A percentile compares a stretch with the other conserved stretches of the same genome.
Evolutionary conservation across 92 coral and sea anemone species (phyloP).

Genomic region (Diadumene lineata): DNA sequence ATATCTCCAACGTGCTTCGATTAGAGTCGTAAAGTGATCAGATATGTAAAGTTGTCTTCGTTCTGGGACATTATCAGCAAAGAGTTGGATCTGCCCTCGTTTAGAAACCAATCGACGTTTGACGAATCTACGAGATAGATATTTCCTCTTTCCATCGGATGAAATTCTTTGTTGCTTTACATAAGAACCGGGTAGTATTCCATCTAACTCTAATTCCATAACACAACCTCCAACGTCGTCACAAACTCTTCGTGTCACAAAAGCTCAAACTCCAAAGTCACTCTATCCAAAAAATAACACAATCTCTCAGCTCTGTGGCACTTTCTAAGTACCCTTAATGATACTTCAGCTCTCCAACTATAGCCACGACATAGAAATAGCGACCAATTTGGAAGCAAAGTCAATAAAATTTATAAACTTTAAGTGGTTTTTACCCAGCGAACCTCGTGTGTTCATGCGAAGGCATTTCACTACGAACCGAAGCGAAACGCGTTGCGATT

Average conservation of each 20-base stretch:
- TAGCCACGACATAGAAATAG: neutral
- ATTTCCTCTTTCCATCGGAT: constrained; percentile 57
- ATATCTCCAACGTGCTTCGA: constrained; percentile 94
- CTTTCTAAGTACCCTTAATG: neutral
- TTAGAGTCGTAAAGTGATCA: constrained; percentile 92
- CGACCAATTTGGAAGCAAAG: neutral
- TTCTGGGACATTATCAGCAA: constrained; percentile 66
- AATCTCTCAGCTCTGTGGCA: neutral
- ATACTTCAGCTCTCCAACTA: neutral
- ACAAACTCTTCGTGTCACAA: neutral
- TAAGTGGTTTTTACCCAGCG: neutral
- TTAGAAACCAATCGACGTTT: constrained; percentile 80
- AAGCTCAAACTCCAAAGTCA: neutral
- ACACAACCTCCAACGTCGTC: constrained; percentile 1
- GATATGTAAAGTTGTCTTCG: constrained; percentile 73
- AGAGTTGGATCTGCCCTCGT: constrained; percentile 68
- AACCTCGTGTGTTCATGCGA: constrained; percentile 39
- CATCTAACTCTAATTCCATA: constrained; percentile 64
- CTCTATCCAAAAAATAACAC: neutral
- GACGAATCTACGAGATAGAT: constrained; percentile 58
- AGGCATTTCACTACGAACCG: constrained; percentile 38
- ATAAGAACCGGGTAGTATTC: constrained; percentile 26
- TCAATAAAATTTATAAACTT: neutral
- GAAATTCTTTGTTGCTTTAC: constrained; percentile 59
- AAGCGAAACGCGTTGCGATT: constrained; percentile 27